phyloP scores from a whole-genome alignment of 2,888 invertebrate genomes.

The Cancer borealis region DNA sequence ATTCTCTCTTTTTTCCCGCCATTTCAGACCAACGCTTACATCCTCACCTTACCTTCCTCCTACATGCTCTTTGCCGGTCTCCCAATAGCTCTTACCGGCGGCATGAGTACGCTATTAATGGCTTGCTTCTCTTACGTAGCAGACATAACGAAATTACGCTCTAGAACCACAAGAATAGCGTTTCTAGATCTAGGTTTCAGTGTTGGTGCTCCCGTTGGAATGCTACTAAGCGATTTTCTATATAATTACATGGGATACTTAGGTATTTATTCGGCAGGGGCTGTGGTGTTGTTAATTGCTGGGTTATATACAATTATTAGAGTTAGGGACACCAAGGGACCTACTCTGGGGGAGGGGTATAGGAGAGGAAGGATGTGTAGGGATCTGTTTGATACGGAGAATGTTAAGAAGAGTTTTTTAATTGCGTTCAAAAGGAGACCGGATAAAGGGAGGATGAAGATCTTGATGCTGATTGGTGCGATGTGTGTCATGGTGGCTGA shows the following conservation, averaged over 20 bases:
- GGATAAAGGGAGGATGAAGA: slow-evolving; percentile 50
- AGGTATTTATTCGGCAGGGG: slow-evolving; percentile 64
- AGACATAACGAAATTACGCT: slow-evolving; percentile 62
- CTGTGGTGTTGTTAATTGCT: slow-evolving; percentile 17
- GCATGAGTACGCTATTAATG: slow-evolving; percentile 68
- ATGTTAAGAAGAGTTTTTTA: slow-evolving; percentile 48
- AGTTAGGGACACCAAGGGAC: slow-evolving; percentile 61
- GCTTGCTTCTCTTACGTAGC: slow-evolving; percentile 71
- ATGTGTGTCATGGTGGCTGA: slow-evolving; percentile 44
- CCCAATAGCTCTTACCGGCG: slow-evolving; percentile 67
- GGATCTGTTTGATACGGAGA: slow-evolving; percentile 53
- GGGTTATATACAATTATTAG: slow-evolving; percentile 57
- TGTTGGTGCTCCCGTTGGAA: slow-evolving; percentile 58
- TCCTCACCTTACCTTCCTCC: slow-evolving; percentile 51
- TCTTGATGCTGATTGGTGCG: slow-evolving; percentile 49
- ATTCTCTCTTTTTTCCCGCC: too few species aligned
- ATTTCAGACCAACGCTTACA: slow-evolving; percentile 64
- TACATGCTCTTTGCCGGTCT: slow-evolving; percentile 65
- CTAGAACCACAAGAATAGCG: slow-evolving; percentile 73
- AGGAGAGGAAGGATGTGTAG: background rate
- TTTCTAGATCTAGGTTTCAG: slow-evolving; percentile 57
- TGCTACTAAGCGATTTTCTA: slow-evolving; percentile 59
- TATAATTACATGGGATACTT: slow-evolving; percentile 61
- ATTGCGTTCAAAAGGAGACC: slow-evolving; percentile 36
- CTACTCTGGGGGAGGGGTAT: background rate